These are phyloP conservation scores for Ditylenchus weischeri DNA, from an alignment of 2,888 invertebrate species.

Conservation along the genomic window DNA sequence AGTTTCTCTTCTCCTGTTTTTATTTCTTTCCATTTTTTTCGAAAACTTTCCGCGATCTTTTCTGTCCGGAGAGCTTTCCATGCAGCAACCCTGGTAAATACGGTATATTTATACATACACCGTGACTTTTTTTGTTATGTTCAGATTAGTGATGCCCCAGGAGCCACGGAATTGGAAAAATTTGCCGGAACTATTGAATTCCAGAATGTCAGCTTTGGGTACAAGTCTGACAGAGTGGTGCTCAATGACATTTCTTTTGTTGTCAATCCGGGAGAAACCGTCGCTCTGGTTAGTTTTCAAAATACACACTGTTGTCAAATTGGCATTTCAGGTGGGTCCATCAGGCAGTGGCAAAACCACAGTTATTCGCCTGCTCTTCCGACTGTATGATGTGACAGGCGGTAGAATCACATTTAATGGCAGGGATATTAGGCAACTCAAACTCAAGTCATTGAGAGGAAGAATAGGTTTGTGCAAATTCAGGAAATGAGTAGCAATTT, in stretches of 20 bases:
- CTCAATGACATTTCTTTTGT: constrained; percentile 56
- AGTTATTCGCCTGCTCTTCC: constrained; percentile 62
- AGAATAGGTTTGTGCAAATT: constrained; percentile 59
- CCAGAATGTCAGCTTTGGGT: constrained; percentile 82
- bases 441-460: constrained; percentile 61
- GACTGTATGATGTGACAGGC: constrained; percentile 62
- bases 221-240: constrained; percentile 69
- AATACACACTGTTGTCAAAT: constrained; percentile 8
- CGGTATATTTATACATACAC: too few relatives aligned
- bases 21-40: too few relatives aligned
- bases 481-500: too few relatives aligned
- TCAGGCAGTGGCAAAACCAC: constrained; percentile 63
- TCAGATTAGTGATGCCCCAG: constrained; percentile 69
- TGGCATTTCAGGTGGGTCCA: constrained; percentile 59
- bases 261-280: constrained; percentile 78
- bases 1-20: too few relatives aligned
- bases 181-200: constrained; percentile 75
- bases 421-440: constrained; percentile 57
- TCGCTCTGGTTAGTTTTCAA: constrained; percentile 10
- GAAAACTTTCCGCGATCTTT: too few relatives aligned
- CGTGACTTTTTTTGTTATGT: too few relatives aligned
- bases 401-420: constrained; percentile 43
- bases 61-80: too few relatives aligned
- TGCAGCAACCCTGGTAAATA: too few relatives aligned
- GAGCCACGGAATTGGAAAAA: constrained; percentile 72